A percentile compares a stretch with the other conserved stretches of the same genome.
Evolutionary conservation across 2,797 vertebrate genomes (phyloP).

Genomic region (Dallia pectoralis): DNA sequence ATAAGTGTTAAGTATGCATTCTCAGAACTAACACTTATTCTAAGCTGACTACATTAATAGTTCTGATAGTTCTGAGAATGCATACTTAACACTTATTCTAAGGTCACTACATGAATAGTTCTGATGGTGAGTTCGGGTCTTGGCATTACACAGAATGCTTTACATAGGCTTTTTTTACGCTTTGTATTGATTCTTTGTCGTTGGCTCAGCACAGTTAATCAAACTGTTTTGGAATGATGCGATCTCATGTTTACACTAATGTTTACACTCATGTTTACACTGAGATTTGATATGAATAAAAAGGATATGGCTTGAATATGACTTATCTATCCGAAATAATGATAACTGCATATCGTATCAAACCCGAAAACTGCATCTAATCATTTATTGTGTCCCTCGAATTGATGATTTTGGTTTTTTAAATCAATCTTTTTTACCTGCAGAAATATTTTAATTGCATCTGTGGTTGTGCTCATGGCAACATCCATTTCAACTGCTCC

Average conservation of each 20-base stretch:
- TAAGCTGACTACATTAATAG: no score
- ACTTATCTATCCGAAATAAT: background rate
- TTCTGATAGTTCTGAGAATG: no score
- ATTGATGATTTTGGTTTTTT: background rate
- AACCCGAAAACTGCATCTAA: background rate
- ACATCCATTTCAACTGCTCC: constrained; percentile 62
- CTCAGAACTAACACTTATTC: no score
- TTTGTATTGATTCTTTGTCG: background rate
- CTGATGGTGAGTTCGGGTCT: background rate
- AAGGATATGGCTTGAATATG: background rate
- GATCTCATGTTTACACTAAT: background rate
- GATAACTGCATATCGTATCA: background rate
- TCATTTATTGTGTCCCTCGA: background rate
- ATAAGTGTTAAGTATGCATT: no score
- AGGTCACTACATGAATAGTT: background rate
- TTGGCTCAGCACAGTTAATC: background rate
- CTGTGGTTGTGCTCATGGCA: constrained; percentile 60
- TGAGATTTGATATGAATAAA: background rate
- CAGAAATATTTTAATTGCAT: constrained; percentile 71
- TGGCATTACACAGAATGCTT: background rate
- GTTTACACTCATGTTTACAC: background rate
- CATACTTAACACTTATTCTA: no score
- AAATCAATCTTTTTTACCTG: constrained; percentile 17
- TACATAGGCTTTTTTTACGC: background rate
- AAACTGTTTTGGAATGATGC: background rate